phyloP scores from a whole-genome alignment of 2,888 invertebrate species.

The Drosophila bunnanda region DNA sequence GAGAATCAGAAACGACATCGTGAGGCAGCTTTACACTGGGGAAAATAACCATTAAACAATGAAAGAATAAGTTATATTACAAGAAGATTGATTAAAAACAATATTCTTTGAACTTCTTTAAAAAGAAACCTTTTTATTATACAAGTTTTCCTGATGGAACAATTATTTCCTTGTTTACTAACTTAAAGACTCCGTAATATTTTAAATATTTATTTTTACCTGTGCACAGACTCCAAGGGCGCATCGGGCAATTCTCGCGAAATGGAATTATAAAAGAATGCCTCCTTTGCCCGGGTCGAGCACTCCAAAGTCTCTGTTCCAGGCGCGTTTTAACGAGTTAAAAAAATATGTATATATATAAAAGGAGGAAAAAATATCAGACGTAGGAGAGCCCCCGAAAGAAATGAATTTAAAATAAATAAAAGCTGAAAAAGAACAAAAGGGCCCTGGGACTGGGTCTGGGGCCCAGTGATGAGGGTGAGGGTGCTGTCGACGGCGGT shows the following conservation, averaged over 20 bases:
- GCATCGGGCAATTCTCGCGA: slow-evolving; percentile 80
- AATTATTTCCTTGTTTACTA: not conserved
- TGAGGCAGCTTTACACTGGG: slow-evolving; percentile 33
- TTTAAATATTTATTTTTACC: too few relatives aligned
- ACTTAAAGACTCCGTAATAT: not conserved
- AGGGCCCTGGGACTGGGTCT: slow-evolving; percentile 33
- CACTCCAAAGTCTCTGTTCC: slow-evolving; percentile 31
- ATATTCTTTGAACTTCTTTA: not conserved
- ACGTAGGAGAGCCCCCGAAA: slow-evolving; percentile 54
- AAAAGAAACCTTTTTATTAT: not conserved
- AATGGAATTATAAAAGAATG: slow-evolving; percentile 83
- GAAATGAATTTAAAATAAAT: slow-evolving; percentile 79
- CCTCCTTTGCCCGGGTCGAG: slow-evolving; percentile 48
- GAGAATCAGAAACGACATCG: slow-evolving; percentile 48
- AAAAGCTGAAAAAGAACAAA: slow-evolving; percentile 67
- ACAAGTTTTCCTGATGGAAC: not conserved
- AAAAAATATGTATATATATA: slow-evolving; percentile 49
- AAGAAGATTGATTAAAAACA: not conserved
- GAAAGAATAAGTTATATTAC: too few relatives aligned
- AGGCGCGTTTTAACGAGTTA: slow-evolving; percentile 83
- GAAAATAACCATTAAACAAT: not conserved
- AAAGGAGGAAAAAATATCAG: slow-evolving; percentile 57
- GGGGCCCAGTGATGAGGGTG: slow-evolving; percentile 53
- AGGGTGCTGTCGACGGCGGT: slow-evolving; percentile 68
- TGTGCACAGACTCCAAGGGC: slow-evolving; percentile 80